phyloP scores from a whole-genome alignment of 2,113 vertebrate genomes.

The Sebastes fasciatus region DNA sequence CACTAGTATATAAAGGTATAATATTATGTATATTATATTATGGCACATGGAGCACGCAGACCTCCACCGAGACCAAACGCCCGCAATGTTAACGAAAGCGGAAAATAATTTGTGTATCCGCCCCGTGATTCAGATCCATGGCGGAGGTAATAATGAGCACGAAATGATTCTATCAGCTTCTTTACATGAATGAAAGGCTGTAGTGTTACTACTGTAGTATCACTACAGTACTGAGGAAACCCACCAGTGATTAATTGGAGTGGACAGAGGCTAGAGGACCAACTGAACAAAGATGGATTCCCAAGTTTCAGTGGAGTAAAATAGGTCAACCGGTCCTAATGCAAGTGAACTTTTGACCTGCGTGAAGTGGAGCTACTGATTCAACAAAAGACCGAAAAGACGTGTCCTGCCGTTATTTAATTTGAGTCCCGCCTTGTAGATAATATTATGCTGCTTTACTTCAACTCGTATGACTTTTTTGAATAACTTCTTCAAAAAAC shows the following conservation, averaged over 20 bases:
- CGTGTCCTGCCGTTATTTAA: constrained; percentile 22
- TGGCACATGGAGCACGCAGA: background rate
- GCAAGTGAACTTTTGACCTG: constrained; percentile 83
- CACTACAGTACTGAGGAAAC: background rate
- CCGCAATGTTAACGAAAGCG: background rate
- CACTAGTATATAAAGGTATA: background rate
- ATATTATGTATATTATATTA: background rate
- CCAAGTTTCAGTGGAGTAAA: constrained; percentile 74
- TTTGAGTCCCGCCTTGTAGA: background rate
- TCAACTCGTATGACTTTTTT: background rate
- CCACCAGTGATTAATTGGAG: constrained; percentile 50
- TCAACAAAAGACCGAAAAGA: constrained; percentile 37
- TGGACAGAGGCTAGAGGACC: constrained; percentile 64
- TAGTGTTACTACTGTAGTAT: background rate
- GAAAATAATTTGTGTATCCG: background rate
- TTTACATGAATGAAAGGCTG: background rate
- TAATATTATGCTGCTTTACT: constrained; percentile 7
- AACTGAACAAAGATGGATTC: constrained; percentile 66
- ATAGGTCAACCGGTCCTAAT: constrained; percentile 82
- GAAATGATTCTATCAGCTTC: background rate
- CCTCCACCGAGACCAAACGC: background rate
- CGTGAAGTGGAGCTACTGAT: constrained; percentile 63
- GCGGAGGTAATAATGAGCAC: background rate
- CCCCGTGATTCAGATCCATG: background rate
- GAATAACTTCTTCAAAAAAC: background rate